phyloP scores from a whole-genome alignment of 2,888 invertebrate genomes.

The Machimus rusticus region DNA sequence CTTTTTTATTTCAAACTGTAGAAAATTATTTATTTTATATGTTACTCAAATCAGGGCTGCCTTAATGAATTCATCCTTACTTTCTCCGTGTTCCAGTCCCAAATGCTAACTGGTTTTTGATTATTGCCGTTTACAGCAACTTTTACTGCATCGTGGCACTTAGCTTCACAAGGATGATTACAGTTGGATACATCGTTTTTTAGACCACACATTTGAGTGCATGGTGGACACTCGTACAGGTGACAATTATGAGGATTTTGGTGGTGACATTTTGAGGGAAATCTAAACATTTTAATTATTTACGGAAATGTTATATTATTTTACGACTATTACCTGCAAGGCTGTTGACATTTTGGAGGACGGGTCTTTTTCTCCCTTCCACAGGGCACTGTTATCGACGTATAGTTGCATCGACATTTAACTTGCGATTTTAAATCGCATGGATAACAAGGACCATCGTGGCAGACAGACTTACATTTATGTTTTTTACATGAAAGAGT shows the following conservation, averaged over 20 bases:
- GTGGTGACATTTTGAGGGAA: slow-evolving; percentile 87
- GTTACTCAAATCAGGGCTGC: not conserved
- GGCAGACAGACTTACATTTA: slow-evolving; percentile 80
- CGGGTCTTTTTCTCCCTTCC: slow-evolving; percentile 79
- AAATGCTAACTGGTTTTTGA: slow-evolving; percentile 71
- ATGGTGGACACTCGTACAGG: slow-evolving; percentile 83
- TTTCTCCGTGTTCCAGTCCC: slow-evolving; percentile 68
- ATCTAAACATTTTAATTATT: slow-evolving; percentile 56
- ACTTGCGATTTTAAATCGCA: slow-evolving; percentile 66
- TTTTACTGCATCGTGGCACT: slow-evolving; percentile 80
- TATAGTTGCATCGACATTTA: slow-evolving; percentile 83
- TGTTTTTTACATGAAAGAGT: slow-evolving; percentile 86
- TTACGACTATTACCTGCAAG: slow-evolving; percentile 67
- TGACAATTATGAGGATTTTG: slow-evolving; percentile 82
- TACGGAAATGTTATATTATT: slow-evolving; percentile 42
- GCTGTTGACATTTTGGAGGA: slow-evolving; percentile 79
- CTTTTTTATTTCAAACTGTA: slow-evolving; percentile 63
- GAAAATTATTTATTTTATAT: not conserved
- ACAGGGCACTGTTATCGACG: slow-evolving; percentile 82
- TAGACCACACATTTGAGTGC: slow-evolving; percentile 77
- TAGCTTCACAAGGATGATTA: slow-evolving; percentile 71
- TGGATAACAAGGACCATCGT: slow-evolving; percentile 82
- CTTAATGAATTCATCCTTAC: slow-evolving; percentile 50
- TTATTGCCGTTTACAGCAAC: slow-evolving; percentile 66
- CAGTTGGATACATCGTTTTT: slow-evolving; percentile 55